A percentile compares a stretch with the other conserved stretches of the same genome.
Evolutionary conservation across 1,140 invertebrate species (phyloP).

Genomic region (Lepidurus apus): DNA sequence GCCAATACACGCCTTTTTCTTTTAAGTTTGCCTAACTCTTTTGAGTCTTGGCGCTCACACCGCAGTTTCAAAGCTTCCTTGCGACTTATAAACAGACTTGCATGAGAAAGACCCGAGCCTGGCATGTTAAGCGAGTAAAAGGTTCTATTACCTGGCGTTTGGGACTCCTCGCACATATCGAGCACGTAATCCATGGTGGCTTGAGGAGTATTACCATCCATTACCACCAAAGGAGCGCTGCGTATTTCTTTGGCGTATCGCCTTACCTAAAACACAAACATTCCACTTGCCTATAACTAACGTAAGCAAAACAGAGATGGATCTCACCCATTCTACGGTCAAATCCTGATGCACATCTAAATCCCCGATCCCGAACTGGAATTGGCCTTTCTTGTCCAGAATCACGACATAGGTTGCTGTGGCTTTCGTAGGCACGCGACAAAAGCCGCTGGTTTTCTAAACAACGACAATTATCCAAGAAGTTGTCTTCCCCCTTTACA

Average conservation of each 20-base stretch:
- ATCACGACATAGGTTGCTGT: slow-evolving; percentile 71
- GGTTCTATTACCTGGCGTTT: slow-evolving; percentile 59
- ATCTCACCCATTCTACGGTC: slow-evolving; percentile 50
- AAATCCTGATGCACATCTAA: slow-evolving; percentile 74
- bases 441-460: slow-evolving; percentile 36
- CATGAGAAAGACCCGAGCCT: too few species aligned
- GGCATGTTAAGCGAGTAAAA: slow-evolving; percentile 27
- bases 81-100: too few species aligned
- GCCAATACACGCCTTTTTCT: background rate
- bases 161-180: slow-evolving; percentile 53
- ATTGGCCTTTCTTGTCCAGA: slow-evolving; percentile 65
- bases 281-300: background rate
- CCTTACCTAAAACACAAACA: slow-evolving; percentile 47
- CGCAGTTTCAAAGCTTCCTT: too few species aligned
- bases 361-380: slow-evolving; percentile 71
- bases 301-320: background rate
- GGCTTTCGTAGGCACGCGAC: slow-evolving; percentile 14
- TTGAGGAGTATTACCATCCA: slow-evolving; percentile 72
- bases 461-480: slow-evolving; percentile 4
- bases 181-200: slow-evolving; percentile 60
- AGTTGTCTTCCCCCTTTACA: background rate
- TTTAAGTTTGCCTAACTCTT: background rate
- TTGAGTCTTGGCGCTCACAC: too few species aligned
- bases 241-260: slow-evolving; percentile 51
- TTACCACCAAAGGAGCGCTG: slow-evolving; percentile 61